A percentile compares a stretch with the other conserved stretches of the same genome.
phyloP scores from a whole-genome alignment of 2,797 vertebrate species.

The Karalla daura region DNA sequence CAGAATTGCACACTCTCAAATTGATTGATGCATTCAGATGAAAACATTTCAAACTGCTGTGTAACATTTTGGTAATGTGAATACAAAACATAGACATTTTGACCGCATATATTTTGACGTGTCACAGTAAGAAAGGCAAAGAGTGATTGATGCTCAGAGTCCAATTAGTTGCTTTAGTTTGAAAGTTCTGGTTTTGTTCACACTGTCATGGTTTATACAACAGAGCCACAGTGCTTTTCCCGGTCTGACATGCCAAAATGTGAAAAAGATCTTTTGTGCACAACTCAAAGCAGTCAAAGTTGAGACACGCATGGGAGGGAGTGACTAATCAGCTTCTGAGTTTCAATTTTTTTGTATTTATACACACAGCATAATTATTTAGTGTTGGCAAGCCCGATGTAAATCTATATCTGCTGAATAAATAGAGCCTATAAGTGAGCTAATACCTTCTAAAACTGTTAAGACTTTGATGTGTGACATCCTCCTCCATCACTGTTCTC shows the following conservation, averaged over 20 bases:
- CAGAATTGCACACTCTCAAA: too few species aligned
- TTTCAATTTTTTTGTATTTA: conserved; percentile 1
- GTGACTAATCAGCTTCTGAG: too few species aligned
- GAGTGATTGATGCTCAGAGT: neutral
- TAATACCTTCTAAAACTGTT: neutral
- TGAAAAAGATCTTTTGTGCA: neutral
- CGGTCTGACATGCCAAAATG: conserved; percentile 2
- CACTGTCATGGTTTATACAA: neutral
- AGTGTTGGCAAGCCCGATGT: too few species aligned
- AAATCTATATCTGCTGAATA: too few species aligned
- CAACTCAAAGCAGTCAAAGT: neutral
- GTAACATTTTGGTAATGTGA: neutral
- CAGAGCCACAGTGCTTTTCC: neutral
- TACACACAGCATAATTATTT: neutral
- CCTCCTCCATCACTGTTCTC: neutral
- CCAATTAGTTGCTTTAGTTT: neutral
- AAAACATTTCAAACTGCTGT: too few species aligned
- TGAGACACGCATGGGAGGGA: neutral
- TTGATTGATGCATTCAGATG: too few species aligned
- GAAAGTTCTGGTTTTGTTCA: neutral
- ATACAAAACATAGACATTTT: neutral
- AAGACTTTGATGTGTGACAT: neutral
- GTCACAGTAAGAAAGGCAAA: neutral
- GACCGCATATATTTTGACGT: neutral
- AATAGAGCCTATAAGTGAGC: neutral